phyloP scores from a whole-genome alignment of 2,797 vertebrate species.

The Todus mexicanus region DNA sequence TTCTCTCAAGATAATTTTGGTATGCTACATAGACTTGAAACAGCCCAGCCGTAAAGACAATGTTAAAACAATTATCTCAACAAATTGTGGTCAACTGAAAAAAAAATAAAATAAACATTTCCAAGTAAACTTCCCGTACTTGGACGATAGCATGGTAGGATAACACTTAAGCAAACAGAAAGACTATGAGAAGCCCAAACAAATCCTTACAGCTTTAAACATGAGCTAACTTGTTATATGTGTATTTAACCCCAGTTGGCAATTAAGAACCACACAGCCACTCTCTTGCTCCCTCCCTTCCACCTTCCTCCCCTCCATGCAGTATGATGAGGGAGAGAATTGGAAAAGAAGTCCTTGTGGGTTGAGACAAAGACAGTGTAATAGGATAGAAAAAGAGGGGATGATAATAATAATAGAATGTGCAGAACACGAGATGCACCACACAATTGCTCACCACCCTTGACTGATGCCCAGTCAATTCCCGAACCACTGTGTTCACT shows the following conservation, averaged over 20 bases:
- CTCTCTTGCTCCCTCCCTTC: background rate
- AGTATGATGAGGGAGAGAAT: background rate
- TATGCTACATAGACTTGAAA: background rate
- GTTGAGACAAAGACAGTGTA: background rate
- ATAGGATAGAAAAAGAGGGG: background rate
- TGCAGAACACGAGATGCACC: background rate
- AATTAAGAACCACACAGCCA: background rate
- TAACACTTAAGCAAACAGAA: background rate
- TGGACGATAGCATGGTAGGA: background rate
- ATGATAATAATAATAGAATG: background rate
- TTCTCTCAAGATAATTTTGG: background rate
- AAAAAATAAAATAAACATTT: background rate
- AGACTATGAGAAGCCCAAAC: background rate
- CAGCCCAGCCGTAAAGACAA: background rate
- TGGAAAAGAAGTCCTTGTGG: background rate
- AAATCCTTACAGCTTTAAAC: conserved; percentile 4
- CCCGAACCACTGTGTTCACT: background rate
- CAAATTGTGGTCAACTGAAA: background rate
- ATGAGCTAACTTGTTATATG: background rate
- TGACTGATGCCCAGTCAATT: background rate
- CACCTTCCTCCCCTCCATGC: too few species aligned
- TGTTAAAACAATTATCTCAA: conserved; percentile 6
- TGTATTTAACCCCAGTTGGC: background rate
- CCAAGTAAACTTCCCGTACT: background rate
- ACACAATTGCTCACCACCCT: background rate